Evolutionary conservation across 2,888 invertebrate species (phyloP).

Genomic region (Meteorus cinctellus): DNA sequence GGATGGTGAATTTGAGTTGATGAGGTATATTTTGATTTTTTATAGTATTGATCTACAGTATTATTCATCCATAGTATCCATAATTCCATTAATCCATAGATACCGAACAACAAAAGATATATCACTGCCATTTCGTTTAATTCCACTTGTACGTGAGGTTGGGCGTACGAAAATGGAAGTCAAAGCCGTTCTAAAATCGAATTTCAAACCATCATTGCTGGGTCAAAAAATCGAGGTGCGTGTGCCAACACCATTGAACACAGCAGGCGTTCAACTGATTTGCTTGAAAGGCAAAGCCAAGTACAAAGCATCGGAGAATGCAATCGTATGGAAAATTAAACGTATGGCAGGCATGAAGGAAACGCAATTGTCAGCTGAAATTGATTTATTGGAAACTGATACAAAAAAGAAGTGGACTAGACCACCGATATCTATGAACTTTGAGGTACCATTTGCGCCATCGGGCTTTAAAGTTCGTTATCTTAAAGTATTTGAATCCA

Average conservation of each 20-base stretch:
- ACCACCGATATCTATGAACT: slow-evolving; percentile 99
- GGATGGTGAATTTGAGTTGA: slow-evolving; percentile 99
- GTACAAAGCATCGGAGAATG: slow-evolving; percentile 99
- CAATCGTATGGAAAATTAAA: slow-evolving; percentile 93
- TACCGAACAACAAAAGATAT: slow-evolving; percentile 99
- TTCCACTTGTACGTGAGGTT: slow-evolving; percentile 97
- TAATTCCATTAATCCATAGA: slow-evolving; percentile 72
- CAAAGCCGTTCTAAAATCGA: slow-evolving; percentile 98
- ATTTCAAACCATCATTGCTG: slow-evolving; percentile 97
- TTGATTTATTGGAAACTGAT: slow-evolving; percentile 97
- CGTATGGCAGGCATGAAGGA: slow-evolving; percentile 99
- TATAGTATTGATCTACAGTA: slow-evolving; percentile 1
- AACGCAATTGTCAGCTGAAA: slow-evolving; percentile 99
- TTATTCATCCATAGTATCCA: background rate
- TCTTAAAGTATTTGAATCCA: slow-evolving; percentile 99
- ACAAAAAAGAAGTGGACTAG: slow-evolving; percentile 99
- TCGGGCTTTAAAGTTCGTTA: slow-evolving; percentile 99
- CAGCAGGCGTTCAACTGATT: slow-evolving; percentile 98
- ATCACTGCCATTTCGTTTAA: slow-evolving; percentile 98
- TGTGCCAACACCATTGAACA: slow-evolving; percentile 98
- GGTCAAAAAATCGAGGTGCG: slow-evolving; percentile 99
- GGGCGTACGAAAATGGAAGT: slow-evolving; percentile 99
- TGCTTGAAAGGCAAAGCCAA: slow-evolving; percentile 99
- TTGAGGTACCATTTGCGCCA: slow-evolving; percentile 99
- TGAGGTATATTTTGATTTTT: slow-evolving; percentile 81